A percentile compares a stretch with the other conserved stretches of the same genome.
Evolutionary conservation across 1,140 invertebrate genomes (phyloP).

Genomic region (Ceratina australensis): DNA sequence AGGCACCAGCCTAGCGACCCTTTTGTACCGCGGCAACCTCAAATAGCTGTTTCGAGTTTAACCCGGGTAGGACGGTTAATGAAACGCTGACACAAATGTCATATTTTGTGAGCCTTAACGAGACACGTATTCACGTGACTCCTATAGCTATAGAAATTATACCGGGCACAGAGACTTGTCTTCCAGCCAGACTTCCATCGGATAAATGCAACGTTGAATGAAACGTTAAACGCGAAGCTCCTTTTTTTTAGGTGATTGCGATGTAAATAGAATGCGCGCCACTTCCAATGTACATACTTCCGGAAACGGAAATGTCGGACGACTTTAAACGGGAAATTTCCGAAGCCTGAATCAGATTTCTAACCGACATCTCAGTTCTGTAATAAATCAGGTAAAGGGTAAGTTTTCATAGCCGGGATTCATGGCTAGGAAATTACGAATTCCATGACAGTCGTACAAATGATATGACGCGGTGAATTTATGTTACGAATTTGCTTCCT

Average conservation of each 20-base stretch:
- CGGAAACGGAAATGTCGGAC: constrained; percentile 3
- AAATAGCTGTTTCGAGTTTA: constrained; percentile 28
- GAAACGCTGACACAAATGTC: constrained; percentile 42
- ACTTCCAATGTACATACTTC: not conserved
- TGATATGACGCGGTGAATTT: too few relatives aligned
- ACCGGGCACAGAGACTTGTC: not conserved
- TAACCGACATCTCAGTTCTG: not conserved
- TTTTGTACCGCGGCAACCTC: constrained; percentile 6
- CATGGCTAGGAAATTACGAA: not conserved
- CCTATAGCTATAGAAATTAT: not conserved
- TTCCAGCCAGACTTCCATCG: not conserved
- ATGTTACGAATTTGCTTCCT: too few relatives aligned
- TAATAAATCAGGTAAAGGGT: not conserved
- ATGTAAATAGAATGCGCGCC: constrained; percentile 26
- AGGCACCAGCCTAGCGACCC: not conserved
- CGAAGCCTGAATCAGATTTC: constrained; percentile 5
- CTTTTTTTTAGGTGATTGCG: constrained; percentile 9
- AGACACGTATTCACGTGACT: constrained; percentile 18
- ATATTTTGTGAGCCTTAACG: constrained; percentile 20
- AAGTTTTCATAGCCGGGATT: not conserved
- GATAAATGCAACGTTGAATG: constrained; percentile 9
- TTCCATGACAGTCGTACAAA: not conserved
- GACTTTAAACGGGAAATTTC: constrained; percentile 1
- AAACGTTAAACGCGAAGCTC: constrained; percentile 10
- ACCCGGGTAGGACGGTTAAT: constrained; percentile 26